phyloP scores from a whole-genome alignment of 2,113 vertebrate genomes.

The Hucho hucho region DNA sequence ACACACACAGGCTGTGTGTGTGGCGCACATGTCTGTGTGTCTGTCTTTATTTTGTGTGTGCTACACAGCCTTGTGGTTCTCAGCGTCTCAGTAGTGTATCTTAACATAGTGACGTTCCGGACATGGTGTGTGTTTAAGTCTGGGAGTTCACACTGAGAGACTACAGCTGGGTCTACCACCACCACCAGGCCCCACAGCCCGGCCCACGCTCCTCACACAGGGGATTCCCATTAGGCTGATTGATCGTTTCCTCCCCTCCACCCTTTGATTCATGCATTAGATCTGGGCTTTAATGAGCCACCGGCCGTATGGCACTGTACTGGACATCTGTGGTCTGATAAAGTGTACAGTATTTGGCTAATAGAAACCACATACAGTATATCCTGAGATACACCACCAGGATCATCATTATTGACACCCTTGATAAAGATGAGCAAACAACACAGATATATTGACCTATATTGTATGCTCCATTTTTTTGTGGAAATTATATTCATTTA shows the following conservation, averaged over 20 bases:
- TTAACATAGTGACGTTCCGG: constrained; percentile 3
- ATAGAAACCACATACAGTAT: neutral
- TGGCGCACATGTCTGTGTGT: constrained; percentile 8
- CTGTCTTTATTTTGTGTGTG: constrained; percentile 23
- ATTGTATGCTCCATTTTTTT: no score
- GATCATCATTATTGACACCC: no score
- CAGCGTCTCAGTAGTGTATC: neutral
- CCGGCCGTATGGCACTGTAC: constrained; percentile 73
- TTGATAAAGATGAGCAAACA: no score
- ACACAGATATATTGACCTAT: no score
- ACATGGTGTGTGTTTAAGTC: constrained; percentile 43
- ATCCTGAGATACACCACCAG: no score
- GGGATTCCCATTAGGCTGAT: constrained; percentile 71
- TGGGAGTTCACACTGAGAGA: constrained; percentile 70
- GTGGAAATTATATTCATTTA: no score
- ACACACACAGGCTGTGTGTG: constrained; percentile 35
- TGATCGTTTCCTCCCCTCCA: constrained; percentile 60
- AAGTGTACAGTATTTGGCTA: constrained; percentile 13
- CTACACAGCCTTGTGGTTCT: neutral
- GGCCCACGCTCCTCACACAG: constrained; percentile 65
- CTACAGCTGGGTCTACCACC: constrained; percentile 65
- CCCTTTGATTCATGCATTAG: constrained; percentile 80
- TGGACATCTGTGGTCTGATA: constrained; percentile 70
- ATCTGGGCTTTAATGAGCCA: constrained; percentile 78
- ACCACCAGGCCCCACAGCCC: constrained; percentile 42